Evolutionary conservation across 1,140 invertebrate genomes (phyloP), one percentile per base, ranked within the genome.

Genomic region (Leptinotarsa undecemlineata): DNA sequence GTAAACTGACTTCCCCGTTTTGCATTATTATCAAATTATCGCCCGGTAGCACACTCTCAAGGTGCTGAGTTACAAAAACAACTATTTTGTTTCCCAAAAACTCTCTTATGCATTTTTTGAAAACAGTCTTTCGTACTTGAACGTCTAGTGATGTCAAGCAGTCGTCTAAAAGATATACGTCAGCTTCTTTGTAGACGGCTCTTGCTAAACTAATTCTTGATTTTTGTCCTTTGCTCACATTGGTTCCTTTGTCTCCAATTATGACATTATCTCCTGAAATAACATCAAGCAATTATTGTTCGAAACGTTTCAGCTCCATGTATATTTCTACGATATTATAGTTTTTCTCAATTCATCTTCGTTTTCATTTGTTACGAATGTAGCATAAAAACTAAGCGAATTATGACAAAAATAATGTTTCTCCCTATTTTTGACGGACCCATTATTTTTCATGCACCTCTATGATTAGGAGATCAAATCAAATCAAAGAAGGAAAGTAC

Each of bases 201-300:
- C 95, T 89, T 1, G 95, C 95, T 57, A 97, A 86, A 82, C 94
- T 96, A 6, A 98, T 93, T 80, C 96, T 90, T 0, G 96, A 95
- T 79, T 94, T 92, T 86, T 98, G 97, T 64, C 97, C 95, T 33
- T 94, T 94, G 79, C 92, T 94, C 5, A 95, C 84, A 48, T 90
- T 91, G 15, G 91, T 88, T 68, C 95, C 95, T 83, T 91, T 88
- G 81, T 96, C 95, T 57, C 93, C 94, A 13, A 96, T 92, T 17
- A 94, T 85, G 0, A 94, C 95, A 77, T 90, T 87, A 80, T 96
- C 95, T 23, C 92, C 90, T 47, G 80, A 96, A 94, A 57, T 93
- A 94, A 5, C 96, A 91, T 17, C 93, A 84, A 0, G 33, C 8
- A 42, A 42, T 11, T 42, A 42, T 42, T 42, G 2, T 42, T 42